phyloP scores from a whole-genome alignment of 2,888 invertebrate species.

The Nebria salina region DNA sequence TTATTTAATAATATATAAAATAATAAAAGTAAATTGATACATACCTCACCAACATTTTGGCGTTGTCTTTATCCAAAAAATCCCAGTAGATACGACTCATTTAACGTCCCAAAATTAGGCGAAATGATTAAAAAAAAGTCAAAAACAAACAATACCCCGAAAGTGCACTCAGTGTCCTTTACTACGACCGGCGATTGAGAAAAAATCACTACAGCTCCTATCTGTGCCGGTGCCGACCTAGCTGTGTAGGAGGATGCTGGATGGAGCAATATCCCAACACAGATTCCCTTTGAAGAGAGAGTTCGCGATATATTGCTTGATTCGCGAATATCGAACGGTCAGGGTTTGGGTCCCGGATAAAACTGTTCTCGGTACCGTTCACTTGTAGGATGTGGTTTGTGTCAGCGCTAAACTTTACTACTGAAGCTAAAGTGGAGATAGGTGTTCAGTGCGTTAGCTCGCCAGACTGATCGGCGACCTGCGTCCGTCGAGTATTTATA shows the following conservation, averaged over 20 bases:
- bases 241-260: slow-evolving; percentile 21
- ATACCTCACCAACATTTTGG: slow-evolving; percentile 44
- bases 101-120: slow-evolving; percentile 17
- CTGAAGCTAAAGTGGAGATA: background rate
- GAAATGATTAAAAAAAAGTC: background rate
- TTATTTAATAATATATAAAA: background rate
- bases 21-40: slow-evolving; percentile 16
- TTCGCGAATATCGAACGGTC: slow-evolving; percentile 11
- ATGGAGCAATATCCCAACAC: slow-evolving; percentile 4
- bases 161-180: background rate
- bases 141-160: background rate
- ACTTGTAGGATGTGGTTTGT: slow-evolving; percentile 4
- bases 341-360: slow-evolving; percentile 15
- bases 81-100: slow-evolving; percentile 43
- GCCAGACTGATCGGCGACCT: slow-evolving; percentile 44
- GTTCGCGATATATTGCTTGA: background rate
- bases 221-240: slow-evolving; percentile 4
- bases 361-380: background rate
- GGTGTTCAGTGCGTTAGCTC: slow-evolving; percentile 11
- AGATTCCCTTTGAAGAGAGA: background rate
- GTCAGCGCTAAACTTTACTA: slow-evolving; percentile 20
- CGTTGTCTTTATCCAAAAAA: slow-evolving; percentile 45
- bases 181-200: background rate
- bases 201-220: slow-evolving; percentile 44
- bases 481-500: slow-evolving; percentile 29